A percentile compares a stretch with the other conserved stretches of the same genome.
Evolutionary conservation across 2,113 vertebrate species (phyloP).

Genomic region (Phalacrocorax brasilianus): DNA sequence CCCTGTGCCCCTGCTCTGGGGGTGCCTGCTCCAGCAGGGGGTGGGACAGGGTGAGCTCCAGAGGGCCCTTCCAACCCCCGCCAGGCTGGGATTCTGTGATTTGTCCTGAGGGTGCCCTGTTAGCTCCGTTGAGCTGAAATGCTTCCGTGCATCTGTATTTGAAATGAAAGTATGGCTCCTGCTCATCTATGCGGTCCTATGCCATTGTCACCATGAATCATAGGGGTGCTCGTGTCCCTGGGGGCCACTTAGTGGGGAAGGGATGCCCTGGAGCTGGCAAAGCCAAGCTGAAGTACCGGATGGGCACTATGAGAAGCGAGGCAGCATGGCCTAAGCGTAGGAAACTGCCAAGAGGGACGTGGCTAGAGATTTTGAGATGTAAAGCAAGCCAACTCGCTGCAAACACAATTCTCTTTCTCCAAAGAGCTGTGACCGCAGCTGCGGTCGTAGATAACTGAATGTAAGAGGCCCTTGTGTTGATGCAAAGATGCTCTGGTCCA

Average conservation of each 20-base stretch:
- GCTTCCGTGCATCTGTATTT: fast-evolving
- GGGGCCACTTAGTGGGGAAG: not conserved
- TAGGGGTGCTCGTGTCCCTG: too few relatives aligned
- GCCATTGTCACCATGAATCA: not conserved
- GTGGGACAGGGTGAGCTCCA: too few relatives aligned
- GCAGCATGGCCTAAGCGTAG: fast-evolving
- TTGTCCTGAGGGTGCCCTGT: not conserved
- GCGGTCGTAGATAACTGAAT: fast-evolving
- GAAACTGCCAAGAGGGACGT: not conserved
- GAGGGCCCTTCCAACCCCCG: too few relatives aligned
- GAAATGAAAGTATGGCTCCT: not conserved
- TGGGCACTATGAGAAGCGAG: not conserved
- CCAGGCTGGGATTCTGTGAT: not conserved
- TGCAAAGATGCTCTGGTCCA: not conserved
- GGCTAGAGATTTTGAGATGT: not conserved
- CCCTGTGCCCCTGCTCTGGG: too few relatives aligned
- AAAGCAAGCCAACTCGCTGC: not conserved
- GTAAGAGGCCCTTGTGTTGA: not conserved
- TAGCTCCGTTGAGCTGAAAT: not conserved
- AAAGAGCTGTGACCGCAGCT: not conserved
- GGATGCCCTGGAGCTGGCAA: not conserved
- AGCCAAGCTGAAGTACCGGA: fast-evolving
- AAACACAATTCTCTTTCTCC: not conserved
- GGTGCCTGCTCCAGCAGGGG: too few relatives aligned
- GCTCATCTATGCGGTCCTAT: not conserved